Conservation (phyloP, 2,113 vertebrate genomes). For the Ameiurus melas region DNA sequence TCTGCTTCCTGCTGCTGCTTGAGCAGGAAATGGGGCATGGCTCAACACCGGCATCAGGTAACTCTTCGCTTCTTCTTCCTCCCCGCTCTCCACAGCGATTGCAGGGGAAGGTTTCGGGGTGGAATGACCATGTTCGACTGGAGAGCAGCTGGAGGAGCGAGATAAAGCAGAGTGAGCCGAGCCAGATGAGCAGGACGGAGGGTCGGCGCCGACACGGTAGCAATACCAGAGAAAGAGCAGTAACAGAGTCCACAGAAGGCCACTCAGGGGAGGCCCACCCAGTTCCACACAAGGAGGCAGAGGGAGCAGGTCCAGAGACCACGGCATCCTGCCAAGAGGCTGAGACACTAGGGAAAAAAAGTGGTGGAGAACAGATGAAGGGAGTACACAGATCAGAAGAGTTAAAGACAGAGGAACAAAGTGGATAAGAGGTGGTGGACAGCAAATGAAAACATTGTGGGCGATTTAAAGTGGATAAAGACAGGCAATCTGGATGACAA, state of each 20-base stretch:
- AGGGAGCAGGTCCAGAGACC: conserved; percentile 72
- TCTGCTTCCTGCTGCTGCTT: conserved; percentile 72
- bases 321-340: conserved; percentile 67
- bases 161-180: conserved; percentile 64
- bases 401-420: conserved; percentile 6
- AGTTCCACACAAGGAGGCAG: conserved; percentile 67
- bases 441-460: background rate
- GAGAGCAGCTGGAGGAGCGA: conserved; percentile 59
- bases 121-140: conserved; percentile 61
- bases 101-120: conserved; percentile 60
- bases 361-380: conserved; percentile 5
- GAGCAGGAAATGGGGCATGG: conserved; percentile 71
- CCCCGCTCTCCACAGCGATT: conserved; percentile 68
- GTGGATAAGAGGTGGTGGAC: conserved; percentile 3
- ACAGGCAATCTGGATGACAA: background rate
- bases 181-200: conserved; percentile 62
- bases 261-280: conserved; percentile 74
- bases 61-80: conserved; percentile 67
- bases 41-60: conserved; percentile 73
- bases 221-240: conserved; percentile 89
- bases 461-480: conserved; percentile 4
- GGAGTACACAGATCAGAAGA: conserved; percentile 17
- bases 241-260: conserved; percentile 79
- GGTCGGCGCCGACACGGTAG: conserved; percentile 80
- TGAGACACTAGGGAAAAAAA: conserved; percentile 21